Evolutionary conservation across 2,888 invertebrate species (phyloP).

Genomic region (Rhabditophanes sp.): DNA sequence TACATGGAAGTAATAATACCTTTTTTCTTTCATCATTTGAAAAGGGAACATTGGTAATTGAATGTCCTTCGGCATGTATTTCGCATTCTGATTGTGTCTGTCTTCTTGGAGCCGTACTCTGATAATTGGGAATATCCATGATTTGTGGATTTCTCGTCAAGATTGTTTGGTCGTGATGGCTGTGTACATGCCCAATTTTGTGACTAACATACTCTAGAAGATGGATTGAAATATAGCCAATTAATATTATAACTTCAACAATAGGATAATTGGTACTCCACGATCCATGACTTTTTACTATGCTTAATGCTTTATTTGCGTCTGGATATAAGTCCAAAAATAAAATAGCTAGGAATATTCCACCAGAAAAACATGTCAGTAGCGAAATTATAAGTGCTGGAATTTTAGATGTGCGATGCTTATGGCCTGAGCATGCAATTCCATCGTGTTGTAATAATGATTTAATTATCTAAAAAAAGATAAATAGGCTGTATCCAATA

Average conservation of each 20-base stretch:
- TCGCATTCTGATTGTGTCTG: too few relatives aligned
- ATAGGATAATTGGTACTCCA: slow-evolving; percentile 1
- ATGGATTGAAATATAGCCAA: slow-evolving; percentile 1
- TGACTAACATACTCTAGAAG: neutral
- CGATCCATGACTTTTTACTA: neutral
- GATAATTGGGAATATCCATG: slow-evolving; percentile 4
- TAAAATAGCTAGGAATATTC: slow-evolving; percentile 23
- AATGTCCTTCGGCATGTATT: too few relatives aligned
- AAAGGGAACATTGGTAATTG: too few relatives aligned
- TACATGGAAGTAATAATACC: too few relatives aligned
- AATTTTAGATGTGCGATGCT: slow-evolving; percentile 5
- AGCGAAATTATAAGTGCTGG: slow-evolving; percentile 20
- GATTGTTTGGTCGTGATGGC: too few relatives aligned
- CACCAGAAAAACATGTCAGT: slow-evolving; percentile 29
- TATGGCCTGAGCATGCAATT: too few relatives aligned
- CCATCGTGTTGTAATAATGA: too few relatives aligned
- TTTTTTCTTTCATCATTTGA: too few relatives aligned
- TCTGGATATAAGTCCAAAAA: slow-evolving; percentile 11
- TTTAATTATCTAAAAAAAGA: too few relatives aligned
- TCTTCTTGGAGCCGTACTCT: neutral
- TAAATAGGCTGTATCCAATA: too few relatives aligned
- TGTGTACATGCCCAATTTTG: neutral
- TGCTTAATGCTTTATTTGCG: slow-evolving; percentile 7
- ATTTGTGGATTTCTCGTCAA: too few relatives aligned
- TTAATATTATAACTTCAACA: neutral